Evolutionary conservation across 2,888 invertebrate species (phyloP).

Genomic region (Harpalus rubripes): DNA sequence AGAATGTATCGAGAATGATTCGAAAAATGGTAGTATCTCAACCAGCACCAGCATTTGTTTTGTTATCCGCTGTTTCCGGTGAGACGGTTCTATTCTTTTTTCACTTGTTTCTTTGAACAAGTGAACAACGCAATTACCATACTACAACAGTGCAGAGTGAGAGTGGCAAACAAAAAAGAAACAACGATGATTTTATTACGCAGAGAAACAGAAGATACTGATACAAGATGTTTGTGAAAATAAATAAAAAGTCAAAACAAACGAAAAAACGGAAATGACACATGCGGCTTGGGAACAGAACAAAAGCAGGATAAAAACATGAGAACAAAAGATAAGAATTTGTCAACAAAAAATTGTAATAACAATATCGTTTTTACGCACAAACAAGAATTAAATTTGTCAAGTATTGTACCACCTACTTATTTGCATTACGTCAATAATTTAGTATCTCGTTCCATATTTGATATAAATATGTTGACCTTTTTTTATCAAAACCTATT

Average conservation of each 20-base stretch:
- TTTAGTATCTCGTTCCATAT: background rate
- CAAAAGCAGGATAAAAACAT: constrained; percentile 30
- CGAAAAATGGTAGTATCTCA: background rate
- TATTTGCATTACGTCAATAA: background rate
- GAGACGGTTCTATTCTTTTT: constrained; percentile 47
- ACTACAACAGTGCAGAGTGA: constrained; percentile 29
- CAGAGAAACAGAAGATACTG: constrained; percentile 25
- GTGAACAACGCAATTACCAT: constrained; percentile 50
- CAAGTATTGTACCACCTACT: background rate
- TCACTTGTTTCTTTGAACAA: constrained; percentile 47
- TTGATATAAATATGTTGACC: background rate
- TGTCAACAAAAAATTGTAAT: background rate
- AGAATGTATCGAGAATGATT: background rate
- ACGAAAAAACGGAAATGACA: constrained; percentile 42
- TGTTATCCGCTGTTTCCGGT: constrained; percentile 55
- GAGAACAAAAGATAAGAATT: constrained; percentile 32
- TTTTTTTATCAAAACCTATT: background rate
- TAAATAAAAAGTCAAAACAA: constrained; percentile 37
- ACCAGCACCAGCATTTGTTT: constrained; percentile 43
- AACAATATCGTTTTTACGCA: background rate
- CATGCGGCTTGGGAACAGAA: constrained; percentile 39
- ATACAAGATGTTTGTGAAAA: constrained; percentile 46
- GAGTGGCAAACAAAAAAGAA: constrained; percentile 19
- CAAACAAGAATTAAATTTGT: background rate
- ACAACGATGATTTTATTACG: constrained; percentile 24